Base-by-base conservation (phyloP, 2,888 invertebrate genomes). In the Neoaliturus tenellus region DNA sequence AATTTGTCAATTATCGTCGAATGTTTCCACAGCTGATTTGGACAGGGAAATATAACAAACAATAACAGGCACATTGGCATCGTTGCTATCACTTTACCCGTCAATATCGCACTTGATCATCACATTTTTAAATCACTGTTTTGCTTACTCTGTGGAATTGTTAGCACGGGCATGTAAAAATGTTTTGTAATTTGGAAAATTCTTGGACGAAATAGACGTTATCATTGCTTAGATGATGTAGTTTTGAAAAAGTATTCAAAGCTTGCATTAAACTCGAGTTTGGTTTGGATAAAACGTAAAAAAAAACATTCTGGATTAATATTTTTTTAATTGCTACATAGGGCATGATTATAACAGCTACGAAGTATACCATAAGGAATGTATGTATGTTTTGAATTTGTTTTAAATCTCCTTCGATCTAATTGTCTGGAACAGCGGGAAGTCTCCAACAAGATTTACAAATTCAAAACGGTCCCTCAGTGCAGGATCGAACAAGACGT, bases 31-130 rank as follows among this genome's bases (percentile, higher is more conserved):
- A 62, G 62, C 62, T 62, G 62, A 62, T 62, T 62, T 62, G 28
- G 62, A 62, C 62, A 62, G 62, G 62, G 62, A 62, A 62, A 62
- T 62, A 62, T 62, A 62, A 62, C 62, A 62, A 62, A 62, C 62
- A 62, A 62, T 62, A 62, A 62, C 62, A 62, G 31, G 51, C 62
- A 6, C n/a, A 62, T 62, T 51, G 51, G 51, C 51, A 23, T 51
- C 51, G 51, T 23, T 62, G 62, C 55, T 28, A 62, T 62, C 62
- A 62, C 62, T 62, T 62, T n/a, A 31, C n/a, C 55, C 62, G 62
- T 62, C 62, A 62, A 5, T 14, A 8, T 14, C 28, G 28, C 23
- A 23, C 28, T 12, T 10, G 62, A 62, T 62, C 62, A 62, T 62
- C 62, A 62, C 62, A 62, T 62, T 62, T n/a, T 62, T 62, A 28